Evolutionary conservation across 1,140 invertebrate genomes (phyloP), one percentile per base, ranked within the genome.

Genomic region (Procambarus clarkii): DNA sequence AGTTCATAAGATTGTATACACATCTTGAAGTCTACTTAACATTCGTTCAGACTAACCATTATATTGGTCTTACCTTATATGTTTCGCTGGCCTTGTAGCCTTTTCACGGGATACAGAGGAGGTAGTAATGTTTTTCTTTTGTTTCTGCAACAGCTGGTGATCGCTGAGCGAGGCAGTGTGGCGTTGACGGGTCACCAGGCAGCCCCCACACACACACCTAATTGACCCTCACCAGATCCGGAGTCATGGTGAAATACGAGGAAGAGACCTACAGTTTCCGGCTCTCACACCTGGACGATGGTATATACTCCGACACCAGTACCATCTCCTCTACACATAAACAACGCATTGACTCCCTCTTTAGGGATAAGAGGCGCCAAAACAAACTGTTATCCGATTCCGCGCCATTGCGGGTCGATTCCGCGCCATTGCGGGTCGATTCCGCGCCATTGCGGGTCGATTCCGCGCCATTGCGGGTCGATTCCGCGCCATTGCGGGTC

Each of bases 271-370:
- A 93, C 88, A 93, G 91, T 46, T 93, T 93, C 77, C 93, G 91
- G 15, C 88, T 93, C 18, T 90, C 89, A 34, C 80, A 79, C 50
- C 54, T 80, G 45, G 89, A 92, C 45, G 88, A 90, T 15, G 54
- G 44, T 2, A 69, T 71, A 24, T 87, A 92, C 82, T 92, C 91
- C 0, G 92, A 91, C 88, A 86, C 78, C 11, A 87, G 91, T 48
- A 90, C 92, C 94, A 50, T 95, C 95, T 93, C 93, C 87, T 96
- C 96, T n/a, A 95, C 96, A 77, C 97, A 97, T 94, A 97, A 97
- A 94, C 96, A 97, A 93, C 96, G 96, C 94, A 98, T 98, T 93
- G 97, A 98, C 94, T 96, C 97, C 4, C 96, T 98, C 94, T 98
- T 98, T 94, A 88, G 97, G 92, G 97, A 97, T 93, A 93, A 94